phyloP scores from a whole-genome alignment of 2,113 vertebrate species.

The Cheilinus undulatus region DNA sequence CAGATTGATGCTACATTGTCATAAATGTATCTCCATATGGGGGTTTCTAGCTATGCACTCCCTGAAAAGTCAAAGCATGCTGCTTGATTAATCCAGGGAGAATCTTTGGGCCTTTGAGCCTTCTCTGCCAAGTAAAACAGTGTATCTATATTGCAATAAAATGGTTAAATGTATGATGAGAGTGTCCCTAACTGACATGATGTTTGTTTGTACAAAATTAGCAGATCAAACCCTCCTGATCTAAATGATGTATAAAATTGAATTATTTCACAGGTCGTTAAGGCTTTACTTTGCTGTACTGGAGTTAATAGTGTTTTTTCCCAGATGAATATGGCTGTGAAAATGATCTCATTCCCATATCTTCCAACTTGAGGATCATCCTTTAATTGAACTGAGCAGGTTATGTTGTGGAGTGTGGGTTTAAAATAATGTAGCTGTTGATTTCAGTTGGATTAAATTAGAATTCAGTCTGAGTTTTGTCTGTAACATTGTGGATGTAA shows the following conservation, averaged over 20 bases:
- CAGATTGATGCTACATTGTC: no score
- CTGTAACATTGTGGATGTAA: background rate
- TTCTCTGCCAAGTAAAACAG: no score
- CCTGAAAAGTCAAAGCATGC: no score
- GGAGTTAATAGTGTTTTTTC: background rate
- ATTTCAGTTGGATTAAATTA: no score
- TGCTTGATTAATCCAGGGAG: no score
- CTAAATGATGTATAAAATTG: conserved; percentile 34
- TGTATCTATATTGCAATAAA: no score
- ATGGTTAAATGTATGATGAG: no score
- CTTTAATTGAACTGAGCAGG: background rate
- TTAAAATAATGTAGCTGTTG: background rate
- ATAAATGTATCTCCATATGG: no score
- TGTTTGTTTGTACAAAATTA: conserved; percentile 13
- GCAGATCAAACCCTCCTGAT: conserved; percentile 1
- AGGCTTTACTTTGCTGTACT: background rate
- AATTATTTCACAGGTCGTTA: conserved; percentile 9
- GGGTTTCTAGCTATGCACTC: no score
- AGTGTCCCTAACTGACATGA: no score
- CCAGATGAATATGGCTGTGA: background rate
- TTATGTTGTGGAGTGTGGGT: background rate
- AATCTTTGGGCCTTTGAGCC: no score
- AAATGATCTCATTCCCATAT: background rate
- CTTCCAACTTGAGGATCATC: background rate
- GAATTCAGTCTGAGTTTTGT: background rate